Evolutionary conservation across 2,113 vertebrate genomes (phyloP), one percentile per base, ranked within the genome.

Genomic region (Axis porcinus): DNA sequence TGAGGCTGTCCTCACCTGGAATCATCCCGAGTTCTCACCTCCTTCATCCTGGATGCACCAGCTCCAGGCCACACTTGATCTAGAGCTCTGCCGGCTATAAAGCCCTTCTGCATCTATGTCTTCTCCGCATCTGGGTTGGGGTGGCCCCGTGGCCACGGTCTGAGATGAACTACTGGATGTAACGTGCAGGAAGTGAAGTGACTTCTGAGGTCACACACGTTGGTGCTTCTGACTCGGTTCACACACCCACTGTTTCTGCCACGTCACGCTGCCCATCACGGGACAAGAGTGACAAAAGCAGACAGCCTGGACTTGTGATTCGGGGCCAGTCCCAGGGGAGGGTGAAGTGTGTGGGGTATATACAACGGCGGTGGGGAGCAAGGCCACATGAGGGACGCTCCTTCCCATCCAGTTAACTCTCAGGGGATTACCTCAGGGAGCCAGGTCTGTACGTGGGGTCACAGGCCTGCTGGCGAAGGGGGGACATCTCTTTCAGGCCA

Each of bases 331-430:
- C 36, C 40, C 5, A 14, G 30, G 33, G 62, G 40, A 57, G 3
- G 36, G 12, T 12, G 86, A 83, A 0, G 40, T 6, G 10, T 47
- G 86, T 6, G 27, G 54, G 7, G 45, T 7, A 14, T 84, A 0
- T 6, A 28, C 12, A 54, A 1, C 1, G 0, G 15, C 6, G 5
- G 27, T 0, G 0, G 62, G 50, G 67, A 74, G 67, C 0, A 1
- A 40, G 64, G 45, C 30, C 82, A 14, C n/a, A 12, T 3, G 15
- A 0, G 81, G 33, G 55, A 47, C 8, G 19, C 7, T 21, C 0
- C 27, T 74, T 74, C 21, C 43, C 0, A 1, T 3, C 54, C 43
- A 9, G 57, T 28, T 11, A 40, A 13, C 15, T 54, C 60, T 81
- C 43, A 23, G 52, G 47, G 86, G 13, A 47, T 19, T 12, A 50